Base-by-base conservation (phyloP, 1,140 invertebrate species). In the Pygmarrhopalites habei region DNA sequence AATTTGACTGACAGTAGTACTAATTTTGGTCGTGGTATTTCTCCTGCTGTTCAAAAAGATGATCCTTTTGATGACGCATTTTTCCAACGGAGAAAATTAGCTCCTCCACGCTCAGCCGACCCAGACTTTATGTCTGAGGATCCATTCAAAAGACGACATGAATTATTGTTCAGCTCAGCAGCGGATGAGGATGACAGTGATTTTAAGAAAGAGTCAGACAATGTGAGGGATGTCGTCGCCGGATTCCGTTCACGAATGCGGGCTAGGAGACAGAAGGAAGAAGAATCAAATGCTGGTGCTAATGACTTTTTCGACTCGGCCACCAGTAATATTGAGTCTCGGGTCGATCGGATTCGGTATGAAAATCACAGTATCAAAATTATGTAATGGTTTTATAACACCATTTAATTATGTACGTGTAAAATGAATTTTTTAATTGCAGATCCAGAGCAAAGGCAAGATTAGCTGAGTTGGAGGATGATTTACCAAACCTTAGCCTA, bases 11-110 rank as follows among this genome's bases (percentile, higher is more conserved):
- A 10, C 7, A n/a, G 7, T 17, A 30, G 10, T 51, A 29, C 25
- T 12, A 26, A 26, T 19, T 26, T 62, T 39, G 60, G 60, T 12
- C 35, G 51, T 47, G 35, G 35, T 2, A 4, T 64, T 5, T 57
- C 59, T n/a, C 23, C 60, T n/a, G 30, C 57, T n/a, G 41, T 49
- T 65, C 47, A 23, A 39, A 15, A 35, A 35, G 57, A 53, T 19
- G 57, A 64, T 59, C 47, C 56, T 2, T 41, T 64, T 35, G 57
- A 64, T 46, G 58, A 64, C 5, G 23, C 58, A 43, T 52, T 64
- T 17, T 49, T 58, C 19, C 46, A 51, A 55, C 3, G 64, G 49
- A 61, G 25, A 43, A 47, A 47, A 15, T 32, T 56, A 32, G 12
- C 23, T 21, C 58, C 39, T 35, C 44, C 58, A 21, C 64, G 59